phyloP scores from a whole-genome alignment of 2,113 vertebrate genomes.

The Xenopus borealis region DNA sequence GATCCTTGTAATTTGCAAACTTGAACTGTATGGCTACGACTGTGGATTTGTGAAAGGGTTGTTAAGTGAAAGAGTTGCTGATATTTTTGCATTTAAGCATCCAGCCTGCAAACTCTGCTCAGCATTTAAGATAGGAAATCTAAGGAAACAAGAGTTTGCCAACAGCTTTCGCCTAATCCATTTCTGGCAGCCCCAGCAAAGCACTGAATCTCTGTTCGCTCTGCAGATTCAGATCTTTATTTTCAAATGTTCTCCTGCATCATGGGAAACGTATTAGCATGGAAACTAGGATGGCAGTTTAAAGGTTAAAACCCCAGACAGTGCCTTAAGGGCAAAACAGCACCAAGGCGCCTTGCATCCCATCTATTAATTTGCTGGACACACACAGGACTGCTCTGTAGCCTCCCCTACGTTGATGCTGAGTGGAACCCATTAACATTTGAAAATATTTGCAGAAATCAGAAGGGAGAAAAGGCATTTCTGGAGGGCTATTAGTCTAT shows the following conservation, averaged over 20 bases:
- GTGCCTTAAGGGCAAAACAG: conserved; percentile 55
- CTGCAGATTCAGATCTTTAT: conserved; percentile 41
- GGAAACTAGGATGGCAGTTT: conserved; percentile 50
- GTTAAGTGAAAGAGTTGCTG: neutral
- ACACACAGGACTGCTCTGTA: conserved; percentile 56
- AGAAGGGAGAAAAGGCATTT: conserved; percentile 62
- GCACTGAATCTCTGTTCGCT: neutral
- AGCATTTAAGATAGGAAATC: conserved; percentile 3
- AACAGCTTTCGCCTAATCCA: neutral
- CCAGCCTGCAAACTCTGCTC: neutral
- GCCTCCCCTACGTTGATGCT: conserved; percentile 53
- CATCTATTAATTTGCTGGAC: conserved; percentile 60
- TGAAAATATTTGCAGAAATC: conserved; percentile 74
- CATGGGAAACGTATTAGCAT: conserved; percentile 54
- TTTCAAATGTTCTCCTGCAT: conserved; percentile 41
- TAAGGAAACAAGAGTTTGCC: conserved; percentile 12
- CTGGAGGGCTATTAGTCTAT: conserved; percentile 69
- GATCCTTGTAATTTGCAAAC: no score
- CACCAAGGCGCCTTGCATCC: conserved; percentile 62
- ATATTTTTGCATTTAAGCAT: neutral
- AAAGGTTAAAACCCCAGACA: conserved; percentile 55
- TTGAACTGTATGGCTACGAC: neutral
- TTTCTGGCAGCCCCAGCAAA: neutral
- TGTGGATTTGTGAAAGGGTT: neutral
- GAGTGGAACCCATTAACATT: conserved; percentile 71